These are phyloP conservation scores for Drosophila kuntzei DNA, from an alignment of 2,888 invertebrate species.

Conservation along the genomic window DNA sequence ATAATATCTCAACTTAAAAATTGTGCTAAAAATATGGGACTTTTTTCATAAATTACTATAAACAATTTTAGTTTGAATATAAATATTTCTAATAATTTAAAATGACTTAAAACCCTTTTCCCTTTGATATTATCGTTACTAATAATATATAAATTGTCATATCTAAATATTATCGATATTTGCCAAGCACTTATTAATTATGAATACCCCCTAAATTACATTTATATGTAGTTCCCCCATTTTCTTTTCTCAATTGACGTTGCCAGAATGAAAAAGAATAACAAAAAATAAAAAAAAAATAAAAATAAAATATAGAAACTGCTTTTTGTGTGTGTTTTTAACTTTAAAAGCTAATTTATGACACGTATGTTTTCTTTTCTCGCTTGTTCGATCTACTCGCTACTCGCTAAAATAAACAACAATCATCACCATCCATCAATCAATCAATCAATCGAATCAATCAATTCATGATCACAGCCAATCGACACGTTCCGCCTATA, in stretches of 20 bases:
- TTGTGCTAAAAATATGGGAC: too few relatives aligned
- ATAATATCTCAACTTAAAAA: too few relatives aligned
- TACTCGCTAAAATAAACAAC: constrained; percentile 38
- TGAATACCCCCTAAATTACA: too few relatives aligned
- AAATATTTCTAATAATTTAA: too few relatives aligned
- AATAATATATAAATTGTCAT: too few relatives aligned
- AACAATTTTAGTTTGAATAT: too few relatives aligned
- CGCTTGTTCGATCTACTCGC: constrained; percentile 52
- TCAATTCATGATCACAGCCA: constrained; percentile 74
- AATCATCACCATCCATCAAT: constrained; percentile 24
- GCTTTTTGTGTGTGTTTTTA: constrained; percentile 50
- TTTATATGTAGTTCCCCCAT: background rate
- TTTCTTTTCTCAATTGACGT: constrained; percentile 51
- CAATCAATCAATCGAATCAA: constrained; percentile 1
- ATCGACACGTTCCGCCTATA: constrained; percentile 86
- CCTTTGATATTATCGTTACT: too few relatives aligned
- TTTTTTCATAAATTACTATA: too few relatives aligned
- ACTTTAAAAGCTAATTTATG: constrained; percentile 54
- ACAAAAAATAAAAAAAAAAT: constrained; percentile 2
- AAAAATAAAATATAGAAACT: background rate
- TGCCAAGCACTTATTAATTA: background rate
- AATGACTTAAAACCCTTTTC: too few relatives aligned
- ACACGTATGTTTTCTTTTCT: constrained; percentile 68
- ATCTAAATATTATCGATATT: too few relatives aligned
- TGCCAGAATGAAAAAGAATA: constrained; percentile 40